Evolutionary conservation across 2,113 vertebrate species (phyloP).

Genomic region (Orthonyx spaldingii): DNA sequence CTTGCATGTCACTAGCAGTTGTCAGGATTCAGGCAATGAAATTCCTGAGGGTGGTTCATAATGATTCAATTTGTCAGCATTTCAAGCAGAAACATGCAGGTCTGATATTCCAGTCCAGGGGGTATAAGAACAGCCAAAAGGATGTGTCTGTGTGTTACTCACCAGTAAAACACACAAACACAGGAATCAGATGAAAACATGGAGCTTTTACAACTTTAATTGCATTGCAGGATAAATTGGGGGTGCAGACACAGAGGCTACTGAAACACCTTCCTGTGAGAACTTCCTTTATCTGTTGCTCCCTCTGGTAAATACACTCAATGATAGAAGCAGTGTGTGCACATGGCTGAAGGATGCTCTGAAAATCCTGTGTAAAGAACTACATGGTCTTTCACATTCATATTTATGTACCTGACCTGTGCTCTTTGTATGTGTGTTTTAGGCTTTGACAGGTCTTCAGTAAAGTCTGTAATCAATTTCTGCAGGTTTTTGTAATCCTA

Average conservation of each 20-base stretch:
- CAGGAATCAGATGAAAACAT: background rate
- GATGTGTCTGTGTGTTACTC: background rate
- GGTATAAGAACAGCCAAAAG: background rate
- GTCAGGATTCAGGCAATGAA: background rate
- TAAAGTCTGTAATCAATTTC: background rate
- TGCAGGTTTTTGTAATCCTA: background rate
- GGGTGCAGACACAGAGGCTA: background rate
- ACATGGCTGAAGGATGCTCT: background rate
- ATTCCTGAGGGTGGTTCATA: constrained; percentile 3
- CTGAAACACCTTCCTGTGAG: background rate
- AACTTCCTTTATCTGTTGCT: background rate
- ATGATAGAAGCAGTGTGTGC: background rate
- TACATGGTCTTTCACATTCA: background rate
- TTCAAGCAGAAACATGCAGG: background rate
- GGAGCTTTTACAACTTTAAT: background rate
- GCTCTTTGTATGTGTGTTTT: background rate
- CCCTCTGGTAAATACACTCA: background rate
- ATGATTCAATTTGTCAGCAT: constrained; percentile 28
- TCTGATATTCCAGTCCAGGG: background rate
- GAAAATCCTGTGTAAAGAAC: background rate
- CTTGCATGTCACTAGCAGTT: background rate
- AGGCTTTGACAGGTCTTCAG: background rate
- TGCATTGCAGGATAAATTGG: background rate
- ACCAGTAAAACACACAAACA: background rate
- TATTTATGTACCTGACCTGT: background rate